Percentiles rank a stretch among this genome's conserved stretches.
These are phyloP conservation scores for Lasiurus borealis DNA, from an alignment of 2,113 vertebrate genomes.

Conservation along the genomic window DNA sequence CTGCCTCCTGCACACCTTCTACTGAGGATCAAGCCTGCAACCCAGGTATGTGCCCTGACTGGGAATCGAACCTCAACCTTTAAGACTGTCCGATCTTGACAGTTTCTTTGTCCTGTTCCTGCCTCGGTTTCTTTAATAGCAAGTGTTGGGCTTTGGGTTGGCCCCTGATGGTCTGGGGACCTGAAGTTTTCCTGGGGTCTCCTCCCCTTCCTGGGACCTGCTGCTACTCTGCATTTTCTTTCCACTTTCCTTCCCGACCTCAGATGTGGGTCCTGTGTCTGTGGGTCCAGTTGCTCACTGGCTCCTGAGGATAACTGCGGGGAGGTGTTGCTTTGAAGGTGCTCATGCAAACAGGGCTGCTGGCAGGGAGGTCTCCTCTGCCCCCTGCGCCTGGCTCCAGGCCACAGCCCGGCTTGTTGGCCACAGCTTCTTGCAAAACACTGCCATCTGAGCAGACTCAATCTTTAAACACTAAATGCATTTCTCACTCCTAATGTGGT, in stretches of 20 bases:
- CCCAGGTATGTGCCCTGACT: too few relatives aligned
- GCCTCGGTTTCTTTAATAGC: too few relatives aligned
- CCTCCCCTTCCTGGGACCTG: neutral
- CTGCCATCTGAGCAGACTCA: neutral
- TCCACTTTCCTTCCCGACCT: neutral
- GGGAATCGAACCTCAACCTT: too few relatives aligned
- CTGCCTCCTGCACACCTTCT: too few relatives aligned
- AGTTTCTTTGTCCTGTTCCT: neutral
- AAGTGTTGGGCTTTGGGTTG: neutral
- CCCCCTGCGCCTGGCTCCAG: neutral
- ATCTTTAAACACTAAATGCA: neutral
- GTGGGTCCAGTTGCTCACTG: neutral
- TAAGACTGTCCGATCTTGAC: neutral
- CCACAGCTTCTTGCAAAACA: neutral
- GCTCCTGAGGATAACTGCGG: neutral
- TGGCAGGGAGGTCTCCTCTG: neutral
- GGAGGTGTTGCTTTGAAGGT: neutral
- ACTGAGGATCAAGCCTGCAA: too few relatives aligned
- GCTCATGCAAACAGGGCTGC: neutral
- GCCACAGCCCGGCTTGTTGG: too few relatives aligned
- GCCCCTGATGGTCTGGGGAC: neutral
- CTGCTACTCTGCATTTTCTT: too few relatives aligned
- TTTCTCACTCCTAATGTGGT: neutral
- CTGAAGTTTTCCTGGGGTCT: neutral
- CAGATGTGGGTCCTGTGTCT: neutral